Evolutionary conservation across 2,797 vertebrate genomes (phyloP).

Genomic region (Platyrinchus mystaceus): DNA sequence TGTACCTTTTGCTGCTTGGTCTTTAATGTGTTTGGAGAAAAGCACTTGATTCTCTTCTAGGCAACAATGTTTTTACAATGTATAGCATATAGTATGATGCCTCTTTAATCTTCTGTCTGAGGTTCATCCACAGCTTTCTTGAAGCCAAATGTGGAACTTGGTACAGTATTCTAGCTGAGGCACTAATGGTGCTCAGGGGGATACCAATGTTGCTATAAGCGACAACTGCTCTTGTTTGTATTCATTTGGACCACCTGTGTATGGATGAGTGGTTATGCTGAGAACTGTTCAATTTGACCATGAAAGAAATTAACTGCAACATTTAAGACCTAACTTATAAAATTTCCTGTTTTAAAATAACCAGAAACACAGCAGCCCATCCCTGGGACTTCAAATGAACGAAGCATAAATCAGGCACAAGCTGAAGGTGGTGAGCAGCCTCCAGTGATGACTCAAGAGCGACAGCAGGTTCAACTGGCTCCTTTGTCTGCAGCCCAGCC

Average conservation of each 20-base stretch:
- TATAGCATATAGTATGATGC: neutral
- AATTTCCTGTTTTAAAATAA: neutral
- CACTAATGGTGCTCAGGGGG: neutral
- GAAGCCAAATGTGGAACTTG: neutral
- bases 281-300: neutral
- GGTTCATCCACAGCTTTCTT: neutral
- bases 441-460: conserved; percentile 11
- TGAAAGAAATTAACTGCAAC: neutral
- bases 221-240: neutral
- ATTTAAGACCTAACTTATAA: neutral
- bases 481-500: conserved; percentile 29
- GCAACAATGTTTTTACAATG: neutral
- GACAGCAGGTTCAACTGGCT: neutral
- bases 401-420: conserved; percentile 20
- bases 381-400: conserved; percentile 6
- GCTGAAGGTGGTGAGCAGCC: conserved; percentile 22
- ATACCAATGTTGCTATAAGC: neutral
- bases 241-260: neutral
- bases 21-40: neutral
- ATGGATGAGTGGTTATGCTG: neutral
- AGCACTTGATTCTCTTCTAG: neutral
- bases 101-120: neutral
- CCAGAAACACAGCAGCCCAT: conserved; percentile 48
- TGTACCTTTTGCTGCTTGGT: neutral
- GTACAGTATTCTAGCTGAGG: neutral